Conservation (phyloP, 2,888 invertebrate genomes). For the Dasysyrphus tricinctus region DNA sequence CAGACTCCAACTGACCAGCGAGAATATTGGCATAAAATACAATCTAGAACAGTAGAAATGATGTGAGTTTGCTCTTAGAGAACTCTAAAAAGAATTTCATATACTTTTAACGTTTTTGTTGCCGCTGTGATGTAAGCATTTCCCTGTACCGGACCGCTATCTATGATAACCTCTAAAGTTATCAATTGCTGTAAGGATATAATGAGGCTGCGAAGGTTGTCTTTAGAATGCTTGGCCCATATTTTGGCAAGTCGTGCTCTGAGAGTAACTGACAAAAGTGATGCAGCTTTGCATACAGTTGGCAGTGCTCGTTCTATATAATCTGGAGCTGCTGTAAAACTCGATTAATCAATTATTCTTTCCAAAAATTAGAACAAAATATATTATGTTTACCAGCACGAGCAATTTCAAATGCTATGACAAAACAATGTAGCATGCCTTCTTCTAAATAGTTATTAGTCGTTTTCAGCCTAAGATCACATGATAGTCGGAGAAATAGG, state of each 20-base stretch:
- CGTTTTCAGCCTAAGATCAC: slow-evolving; percentile 75
- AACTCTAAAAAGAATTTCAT: neutral
- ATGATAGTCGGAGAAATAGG: slow-evolving; percentile 74
- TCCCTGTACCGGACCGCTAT: slow-evolving; percentile 92
- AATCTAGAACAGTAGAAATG: slow-evolving; percentile 84
- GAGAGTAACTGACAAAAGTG: slow-evolving; percentile 88
- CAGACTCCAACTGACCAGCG: slow-evolving; percentile 90
- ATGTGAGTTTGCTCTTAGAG: neutral
- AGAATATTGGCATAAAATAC: slow-evolving; percentile 94
- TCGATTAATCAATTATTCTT: neutral
- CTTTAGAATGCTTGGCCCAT: slow-evolving; percentile 90
- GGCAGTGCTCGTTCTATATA: slow-evolving; percentile 93
- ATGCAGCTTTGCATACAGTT: slow-evolving; percentile 90
- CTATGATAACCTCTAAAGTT: slow-evolving; percentile 92
- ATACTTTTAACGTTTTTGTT: slow-evolving; percentile 93
- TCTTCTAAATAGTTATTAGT: slow-evolving; percentile 78
- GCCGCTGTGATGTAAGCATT: slow-evolving; percentile 93
- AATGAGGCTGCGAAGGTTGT: slow-evolving; percentile 87
- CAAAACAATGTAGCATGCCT: slow-evolving; percentile 84
- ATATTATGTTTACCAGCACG: slow-evolving; percentile 85
- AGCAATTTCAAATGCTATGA: slow-evolving; percentile 92
- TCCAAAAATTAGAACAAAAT: neutral
- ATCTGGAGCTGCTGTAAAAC: slow-evolving; percentile 87
- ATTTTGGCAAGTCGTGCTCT: slow-evolving; percentile 92
- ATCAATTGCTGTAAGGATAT: slow-evolving; percentile 94